Conservation (phyloP, 2,113 vertebrate species). For the Baryphthengus martii region DNA sequence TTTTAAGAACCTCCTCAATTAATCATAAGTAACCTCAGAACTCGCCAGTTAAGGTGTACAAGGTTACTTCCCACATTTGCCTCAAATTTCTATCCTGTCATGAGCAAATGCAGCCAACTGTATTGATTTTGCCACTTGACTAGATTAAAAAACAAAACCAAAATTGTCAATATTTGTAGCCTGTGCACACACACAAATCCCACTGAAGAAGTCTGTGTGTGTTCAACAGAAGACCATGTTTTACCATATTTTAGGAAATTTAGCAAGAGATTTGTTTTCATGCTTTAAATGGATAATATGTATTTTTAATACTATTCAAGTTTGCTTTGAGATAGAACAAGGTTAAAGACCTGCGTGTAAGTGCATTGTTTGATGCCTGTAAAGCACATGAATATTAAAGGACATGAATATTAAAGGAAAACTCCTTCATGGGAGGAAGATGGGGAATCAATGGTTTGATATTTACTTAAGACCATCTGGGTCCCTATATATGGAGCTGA, state of each 20-base stretch:
- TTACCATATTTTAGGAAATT: background rate
- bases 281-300: background rate
- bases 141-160: background rate
- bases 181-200: no score
- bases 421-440: background rate
- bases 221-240: background rate
- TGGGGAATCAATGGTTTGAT: background rate
- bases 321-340: background rate
- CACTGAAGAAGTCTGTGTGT: background rate
- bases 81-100: background rate
- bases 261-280: background rate
- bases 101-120: background rate
- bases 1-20: constrained; percentile 14
- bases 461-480: background rate
- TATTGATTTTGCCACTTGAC: background rate
- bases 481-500: background rate
- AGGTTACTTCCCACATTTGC: background rate
- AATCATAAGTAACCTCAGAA: constrained; percentile 26
- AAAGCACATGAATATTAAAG: background rate
- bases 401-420: background rate
- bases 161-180: background rate
- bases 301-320: background rate
- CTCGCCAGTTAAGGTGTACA: background rate
- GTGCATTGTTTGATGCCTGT: background rate
- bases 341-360: background rate